A percentile compares a stretch with the other conserved stretches of the same genome.
These are phyloP conservation scores for Avahi laniger DNA, from an alignment of 2,797 vertebrate species.

Conservation along the genomic window DNA sequence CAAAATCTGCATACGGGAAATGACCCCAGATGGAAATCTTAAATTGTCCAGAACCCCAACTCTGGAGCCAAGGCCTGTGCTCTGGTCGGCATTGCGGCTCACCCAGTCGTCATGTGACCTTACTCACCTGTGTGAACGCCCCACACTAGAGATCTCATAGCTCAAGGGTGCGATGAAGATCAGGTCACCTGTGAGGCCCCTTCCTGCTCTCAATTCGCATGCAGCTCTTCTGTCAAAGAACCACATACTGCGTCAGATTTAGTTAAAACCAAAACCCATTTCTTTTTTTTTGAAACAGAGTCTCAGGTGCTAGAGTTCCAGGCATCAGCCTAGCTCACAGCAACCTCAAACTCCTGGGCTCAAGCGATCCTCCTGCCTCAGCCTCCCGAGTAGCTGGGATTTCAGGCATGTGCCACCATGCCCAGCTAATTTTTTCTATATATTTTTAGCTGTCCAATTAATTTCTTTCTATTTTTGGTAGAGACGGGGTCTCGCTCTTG, in stretches of 20 bases:
- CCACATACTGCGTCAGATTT: background rate
- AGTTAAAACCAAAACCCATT: background rate
- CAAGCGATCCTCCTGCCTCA: too few species aligned
- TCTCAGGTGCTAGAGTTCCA: too few species aligned
- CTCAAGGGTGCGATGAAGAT: background rate
- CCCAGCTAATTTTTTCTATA: too few species aligned
- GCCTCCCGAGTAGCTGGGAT: too few species aligned
- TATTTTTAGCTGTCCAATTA: too few species aligned
- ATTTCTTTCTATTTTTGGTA: too few species aligned
- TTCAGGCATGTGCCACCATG: too few species aligned
- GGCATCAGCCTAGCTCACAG: too few species aligned
- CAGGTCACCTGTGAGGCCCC: background rate
- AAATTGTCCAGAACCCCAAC: background rate
- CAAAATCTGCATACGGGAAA: background rate
- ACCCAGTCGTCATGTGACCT: background rate
- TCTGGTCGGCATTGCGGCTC: fast-evolving
- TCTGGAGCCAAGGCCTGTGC: background rate
- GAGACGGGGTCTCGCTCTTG: too few species aligned
- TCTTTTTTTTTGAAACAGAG: too few species aligned
- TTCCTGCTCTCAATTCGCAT: background rate
- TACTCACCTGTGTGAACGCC: background rate
- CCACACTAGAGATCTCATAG: background rate
- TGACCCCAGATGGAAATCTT: background rate
- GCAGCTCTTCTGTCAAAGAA: background rate
- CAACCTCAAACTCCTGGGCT: too few species aligned